Conservation (phyloP, 1,140 invertebrate species). For the Melipona quadrifasciata region DNA sequence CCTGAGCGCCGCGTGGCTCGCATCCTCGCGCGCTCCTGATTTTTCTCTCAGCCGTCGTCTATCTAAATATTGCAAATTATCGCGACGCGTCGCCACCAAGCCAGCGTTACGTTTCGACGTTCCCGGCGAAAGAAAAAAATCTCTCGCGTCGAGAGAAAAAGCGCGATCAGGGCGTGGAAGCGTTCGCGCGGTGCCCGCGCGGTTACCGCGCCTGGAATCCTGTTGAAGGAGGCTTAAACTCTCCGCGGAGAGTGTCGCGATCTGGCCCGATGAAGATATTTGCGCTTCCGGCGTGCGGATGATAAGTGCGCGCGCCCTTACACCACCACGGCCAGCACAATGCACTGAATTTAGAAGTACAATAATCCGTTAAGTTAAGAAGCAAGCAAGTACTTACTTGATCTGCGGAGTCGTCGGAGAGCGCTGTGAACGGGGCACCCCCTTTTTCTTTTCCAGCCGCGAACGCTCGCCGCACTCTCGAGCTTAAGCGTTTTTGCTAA, state of each 20-base stretch:
- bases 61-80: conserved; percentile 39
- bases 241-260: conserved; percentile 27
- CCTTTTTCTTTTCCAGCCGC: not conserved
- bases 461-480: not conserved
- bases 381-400: conserved; percentile 18
- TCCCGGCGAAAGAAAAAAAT: not conserved
- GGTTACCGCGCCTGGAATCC: conserved; percentile 29
- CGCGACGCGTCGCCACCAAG: no score
- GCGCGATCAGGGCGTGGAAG: not conserved
- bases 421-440: not conserved
- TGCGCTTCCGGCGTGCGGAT: not conserved
- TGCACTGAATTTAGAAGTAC: conserved; percentile 53
- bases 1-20: not conserved
- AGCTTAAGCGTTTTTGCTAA: conserved; percentile 18
- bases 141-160: conserved; percentile 2
- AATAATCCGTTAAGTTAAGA: conserved; percentile 56
- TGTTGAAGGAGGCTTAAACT: conserved; percentile 52
- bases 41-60: not conserved
- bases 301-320: not conserved
- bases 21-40: not conserved
- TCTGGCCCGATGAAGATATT: conserved; percentile 48
- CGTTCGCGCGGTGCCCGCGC: not conserved
- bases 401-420: conserved; percentile 16
- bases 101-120: no score
- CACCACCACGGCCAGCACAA: conserved; percentile 19